phyloP scores from a whole-genome alignment of 23 tunicate species.

The Phallusia fumigata region DNA sequence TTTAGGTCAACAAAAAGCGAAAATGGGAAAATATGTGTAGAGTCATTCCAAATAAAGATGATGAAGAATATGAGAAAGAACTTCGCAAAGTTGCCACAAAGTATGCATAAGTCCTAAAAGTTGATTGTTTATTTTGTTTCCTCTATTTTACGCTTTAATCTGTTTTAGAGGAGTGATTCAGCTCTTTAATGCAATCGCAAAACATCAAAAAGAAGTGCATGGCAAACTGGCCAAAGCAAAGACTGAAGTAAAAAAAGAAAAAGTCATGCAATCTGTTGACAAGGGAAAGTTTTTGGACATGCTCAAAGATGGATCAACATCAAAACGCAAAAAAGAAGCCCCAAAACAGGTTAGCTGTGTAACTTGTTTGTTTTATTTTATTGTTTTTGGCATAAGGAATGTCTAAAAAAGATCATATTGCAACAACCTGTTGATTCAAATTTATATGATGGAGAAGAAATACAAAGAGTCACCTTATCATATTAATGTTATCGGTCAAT shows the following conservation, averaged over 20 bases:
- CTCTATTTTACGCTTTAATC: neutral
- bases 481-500: no score
- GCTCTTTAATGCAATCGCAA: slow-evolving; percentile 72
- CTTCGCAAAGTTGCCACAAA: slow-evolving; percentile 71
- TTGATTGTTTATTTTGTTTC: no score
- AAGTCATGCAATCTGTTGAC: slow-evolving; percentile 46
- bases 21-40: slow-evolving; percentile 77
- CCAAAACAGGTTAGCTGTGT: neutral
- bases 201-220: slow-evolving; percentile 64
- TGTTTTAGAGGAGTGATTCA: slow-evolving; percentile 79
- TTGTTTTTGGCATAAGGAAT: no score
- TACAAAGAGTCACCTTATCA: no score
- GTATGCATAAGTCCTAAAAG: neutral
- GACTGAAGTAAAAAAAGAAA: slow-evolving; percentile 74
- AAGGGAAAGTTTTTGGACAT: slow-evolving; percentile 63
- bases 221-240: slow-evolving; percentile 63
- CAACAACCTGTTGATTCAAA: no score
- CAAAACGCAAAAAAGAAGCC: neutral
- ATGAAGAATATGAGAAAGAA: slow-evolving; percentile 60
- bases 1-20: slow-evolving; percentile 58
- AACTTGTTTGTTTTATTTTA: no score
- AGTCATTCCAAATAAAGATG: slow-evolving; percentile 39
- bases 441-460: no score
- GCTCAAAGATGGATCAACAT: slow-evolving; percentile 31
- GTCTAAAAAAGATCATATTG: no score